A percentile compares a stretch with the other conserved stretches of the same genome.
phyloP scores from a whole-genome alignment of 2,888 invertebrate genomes.

The Lochmaea capreae region DNA sequence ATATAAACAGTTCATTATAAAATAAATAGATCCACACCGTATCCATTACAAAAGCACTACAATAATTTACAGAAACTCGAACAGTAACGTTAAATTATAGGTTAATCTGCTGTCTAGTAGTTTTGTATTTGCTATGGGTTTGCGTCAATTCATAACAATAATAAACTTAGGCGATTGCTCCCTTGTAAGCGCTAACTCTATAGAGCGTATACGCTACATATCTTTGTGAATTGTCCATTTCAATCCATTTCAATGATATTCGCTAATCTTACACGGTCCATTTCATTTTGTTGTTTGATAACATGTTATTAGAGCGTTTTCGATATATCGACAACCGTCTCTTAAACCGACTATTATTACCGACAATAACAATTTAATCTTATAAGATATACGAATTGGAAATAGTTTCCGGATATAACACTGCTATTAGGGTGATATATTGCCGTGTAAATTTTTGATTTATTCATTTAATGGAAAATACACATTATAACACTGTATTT shows the following conservation, averaged over 20 bases:
- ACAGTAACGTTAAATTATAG: slow-evolving; percentile 3
- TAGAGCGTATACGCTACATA: neutral
- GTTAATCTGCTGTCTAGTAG: slow-evolving; percentile 4
- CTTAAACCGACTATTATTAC: neutral
- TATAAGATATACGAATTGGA: neutral
- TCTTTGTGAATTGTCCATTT: slow-evolving; percentile 5
- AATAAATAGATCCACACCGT: neutral
- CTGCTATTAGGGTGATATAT: no score
- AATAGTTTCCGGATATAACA: neutral
- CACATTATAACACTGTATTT: no score
- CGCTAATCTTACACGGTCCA: slow-evolving; percentile 7
- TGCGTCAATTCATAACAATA: neutral
- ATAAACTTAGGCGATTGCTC: slow-evolving; percentile 6
- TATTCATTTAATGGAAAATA: no score
- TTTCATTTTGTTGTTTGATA: slow-evolving; percentile 4
- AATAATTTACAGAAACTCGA: neutral
- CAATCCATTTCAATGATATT: slow-evolving; percentile 6
- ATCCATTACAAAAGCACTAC: neutral
- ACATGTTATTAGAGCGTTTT: neutral
- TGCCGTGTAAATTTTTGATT: no score
- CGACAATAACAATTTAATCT: neutral
- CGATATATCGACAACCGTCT: neutral
- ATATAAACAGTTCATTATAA: no score
- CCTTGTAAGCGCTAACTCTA: slow-evolving; percentile 8
- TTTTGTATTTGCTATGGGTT: neutral